Evolutionary conservation across 2,888 invertebrate species (phyloP).

Genomic region (Hydroisotoma schaefferi): DNA sequence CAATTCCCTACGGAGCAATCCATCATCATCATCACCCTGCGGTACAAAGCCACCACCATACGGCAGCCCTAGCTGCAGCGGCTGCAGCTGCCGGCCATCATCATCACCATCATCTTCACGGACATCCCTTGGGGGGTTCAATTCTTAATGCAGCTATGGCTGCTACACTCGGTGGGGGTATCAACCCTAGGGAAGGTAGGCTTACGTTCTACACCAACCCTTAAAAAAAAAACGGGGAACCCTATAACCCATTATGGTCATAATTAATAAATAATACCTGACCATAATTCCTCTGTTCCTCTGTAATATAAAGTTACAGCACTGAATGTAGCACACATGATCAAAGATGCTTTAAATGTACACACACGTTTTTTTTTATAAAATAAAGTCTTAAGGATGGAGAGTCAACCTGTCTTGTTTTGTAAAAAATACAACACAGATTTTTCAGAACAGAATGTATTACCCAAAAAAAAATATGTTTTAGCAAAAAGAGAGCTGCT

Average conservation of each 20-base stretch:
- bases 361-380: too few species aligned
- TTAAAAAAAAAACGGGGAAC: background rate
- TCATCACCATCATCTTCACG: background rate
- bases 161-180: slow-evolving; percentile 17
- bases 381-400: too few species aligned
- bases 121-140: background rate
- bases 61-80: slow-evolving; percentile 1
- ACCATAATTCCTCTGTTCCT: too few species aligned
- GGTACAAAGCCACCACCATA: background rate
- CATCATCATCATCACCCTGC: background rate
- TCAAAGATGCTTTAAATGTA: too few species aligned
- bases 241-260: background rate
- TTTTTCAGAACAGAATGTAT: too few species aligned
- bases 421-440: too few species aligned
- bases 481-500: too few species aligned
- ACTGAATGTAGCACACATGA: too few species aligned
- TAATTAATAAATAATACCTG: too few species aligned
- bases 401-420: too few species aligned
- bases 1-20: background rate
- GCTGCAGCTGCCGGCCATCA: background rate
- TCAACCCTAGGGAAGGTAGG: slow-evolving; percentile 4
- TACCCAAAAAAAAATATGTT: too few species aligned
- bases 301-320: too few species aligned
- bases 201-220: background rate
- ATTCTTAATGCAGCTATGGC: background rate